Base-by-base conservation (phyloP, 2,113 vertebrate genomes). In the Shinisaurus crocodilurus region DNA sequence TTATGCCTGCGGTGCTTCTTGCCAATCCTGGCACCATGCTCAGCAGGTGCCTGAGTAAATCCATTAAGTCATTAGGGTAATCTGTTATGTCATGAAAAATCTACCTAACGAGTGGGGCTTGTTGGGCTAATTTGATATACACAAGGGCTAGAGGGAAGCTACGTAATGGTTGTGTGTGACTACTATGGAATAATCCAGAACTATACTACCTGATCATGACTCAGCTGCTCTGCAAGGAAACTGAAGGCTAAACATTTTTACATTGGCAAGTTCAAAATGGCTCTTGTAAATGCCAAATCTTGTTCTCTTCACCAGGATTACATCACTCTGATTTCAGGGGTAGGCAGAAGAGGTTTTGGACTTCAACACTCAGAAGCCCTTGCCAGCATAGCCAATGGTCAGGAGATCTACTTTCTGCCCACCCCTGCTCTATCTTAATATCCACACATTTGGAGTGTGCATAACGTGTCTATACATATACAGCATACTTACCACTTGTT, bases 401-500 rank as follows among this genome's bases (percentile, higher is more conserved):
- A 63, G 60, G 60, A 63, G 20, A 1, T 16, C 60, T 23, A 63
- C 60, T 60, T 12, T 12, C 60, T 63, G 60, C 60, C 20, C 60
- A 63, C 60, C 20, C 16, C 60, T 20, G 20, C 12, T 34, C 43
- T 79, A 12, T 43, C 76, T 45, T 88, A 16, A 80, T 20, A 65
- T 88, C 45, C 34, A 69, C 16, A 25, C 18, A 25, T 2, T 6
- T n/a, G n/a, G 34, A 6, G 32, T 18, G 18, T 23, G 69, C 29
- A 48, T 69, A 23, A 85, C 16, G 32, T 48, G 32, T 18, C 27
- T 18, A 43, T 15, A 13, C 6, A 3, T 23, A 29, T 32, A 4
- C 79, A 54, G 70, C 82, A 4, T 6, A 97, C 98, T 99, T 94
- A 99, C 99, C 90, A 67, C 97, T 96, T 98, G 98, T 93, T 98